Evolutionary conservation across 2,113 vertebrate genomes (phyloP).

Genomic region (Crocuta crocuta): DNA sequence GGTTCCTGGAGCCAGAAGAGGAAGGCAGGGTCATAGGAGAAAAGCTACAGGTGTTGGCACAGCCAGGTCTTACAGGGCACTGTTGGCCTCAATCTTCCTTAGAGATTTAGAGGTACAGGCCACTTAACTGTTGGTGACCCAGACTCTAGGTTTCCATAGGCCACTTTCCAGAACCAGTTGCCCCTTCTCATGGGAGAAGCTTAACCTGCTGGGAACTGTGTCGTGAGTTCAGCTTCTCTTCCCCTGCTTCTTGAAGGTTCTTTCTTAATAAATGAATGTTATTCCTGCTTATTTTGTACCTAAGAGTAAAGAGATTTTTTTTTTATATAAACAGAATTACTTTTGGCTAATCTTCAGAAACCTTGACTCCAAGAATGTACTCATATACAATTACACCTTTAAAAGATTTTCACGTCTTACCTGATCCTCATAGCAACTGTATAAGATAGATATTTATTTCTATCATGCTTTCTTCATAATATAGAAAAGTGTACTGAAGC

Average conservation of each 20-base stretch:
- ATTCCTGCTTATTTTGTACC: not conserved
- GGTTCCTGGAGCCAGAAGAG: not conserved
- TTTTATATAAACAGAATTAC: constrained; percentile 3
- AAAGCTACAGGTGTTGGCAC: not conserved
- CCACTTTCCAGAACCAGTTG: not conserved
- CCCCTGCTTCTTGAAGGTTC: not conserved
- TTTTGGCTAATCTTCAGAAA: constrained; percentile 14
- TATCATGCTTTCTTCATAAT: not conserved
- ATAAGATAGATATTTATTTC: not conserved
- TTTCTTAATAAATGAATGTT: not conserved
- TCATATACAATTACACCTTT: not conserved
- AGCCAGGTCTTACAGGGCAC: not conserved
- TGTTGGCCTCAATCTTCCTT: not conserved
- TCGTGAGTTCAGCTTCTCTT: not conserved
- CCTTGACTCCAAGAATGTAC: not conserved
- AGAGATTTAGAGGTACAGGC: not conserved
- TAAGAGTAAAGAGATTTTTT: not conserved
- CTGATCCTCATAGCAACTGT: not conserved
- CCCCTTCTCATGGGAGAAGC: not conserved
- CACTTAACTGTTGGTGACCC: not conserved
- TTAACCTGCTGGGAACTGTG: not conserved
- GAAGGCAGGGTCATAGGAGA: not conserved
- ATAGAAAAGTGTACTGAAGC: not conserved
- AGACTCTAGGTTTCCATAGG: not conserved
- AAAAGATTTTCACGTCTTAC: not conserved